Evolutionary conservation across 2,797 vertebrate genomes (phyloP), one percentile per base, ranked within the genome.

Genomic region (Hoplostethus mediterraneus): DNA sequence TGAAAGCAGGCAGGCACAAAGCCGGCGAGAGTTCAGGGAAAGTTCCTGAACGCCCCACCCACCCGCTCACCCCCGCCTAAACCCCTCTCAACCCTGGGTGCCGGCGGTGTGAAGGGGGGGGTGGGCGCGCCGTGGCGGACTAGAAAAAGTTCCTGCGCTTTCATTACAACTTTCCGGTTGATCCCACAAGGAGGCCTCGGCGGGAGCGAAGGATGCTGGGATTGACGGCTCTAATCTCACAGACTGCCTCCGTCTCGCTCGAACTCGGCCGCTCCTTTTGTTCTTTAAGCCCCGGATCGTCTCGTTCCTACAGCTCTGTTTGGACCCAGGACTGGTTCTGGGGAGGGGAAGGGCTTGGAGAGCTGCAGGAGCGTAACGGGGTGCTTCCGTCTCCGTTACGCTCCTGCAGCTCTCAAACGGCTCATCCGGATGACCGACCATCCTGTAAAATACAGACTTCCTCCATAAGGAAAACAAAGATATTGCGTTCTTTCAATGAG

Each of bases 191-290:
- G 87, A 89, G 85, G 85, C 84, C 74, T 61, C 14, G 69, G 76
- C 65, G 65, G 87, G 83, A 73, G 71, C 83, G 68, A 64, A 83
- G 88, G 87, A 88, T 68, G 70, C 63, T 11, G 45, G 87, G 90
- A 91, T 92, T 92, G 93, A 93, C 85, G 68, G 78, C 85, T 87
- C 79, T 93, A 94, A 95, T 94, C 93, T 91, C 51, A 1, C 76
- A 6, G 78, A 87, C 80, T 88, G 75, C 74, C 73, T 44, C 45
- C 25, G 81, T 77, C 88, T 91, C 80, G 21, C 81, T 83, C 75
- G 11, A 82, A 88, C 87, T 87, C 73, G 67, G 85, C 86, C 84
- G 80, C 76, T 90, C 74, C 88, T 90, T 93, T 94, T 95, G 92
- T 93, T 95, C 92, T 92, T 81, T 89, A 92, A 92, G 87, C 92